Percentiles rank a stretch among this genome's conserved stretches.
Conservation (phyloP, 2,888 invertebrate genomes). For the Eudasyphora cyanicolor region DNA sequence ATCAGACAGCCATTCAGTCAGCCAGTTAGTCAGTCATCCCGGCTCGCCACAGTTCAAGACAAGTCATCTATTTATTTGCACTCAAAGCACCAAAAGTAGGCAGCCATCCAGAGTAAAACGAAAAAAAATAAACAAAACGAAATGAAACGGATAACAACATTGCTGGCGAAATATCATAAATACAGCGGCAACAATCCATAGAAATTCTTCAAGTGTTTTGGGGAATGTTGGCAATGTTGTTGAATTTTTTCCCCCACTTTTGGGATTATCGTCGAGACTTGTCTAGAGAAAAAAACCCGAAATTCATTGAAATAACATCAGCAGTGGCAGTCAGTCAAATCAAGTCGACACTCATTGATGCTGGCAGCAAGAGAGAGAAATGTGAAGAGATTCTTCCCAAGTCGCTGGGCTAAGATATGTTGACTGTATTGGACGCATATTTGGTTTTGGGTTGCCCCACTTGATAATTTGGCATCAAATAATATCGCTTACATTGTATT, state of each 20-base stretch:
- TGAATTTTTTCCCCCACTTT: background rate
- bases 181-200: background rate
- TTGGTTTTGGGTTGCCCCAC: slow-evolving; percentile 49
- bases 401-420: background rate
- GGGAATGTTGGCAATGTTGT: slow-evolving; percentile 58
- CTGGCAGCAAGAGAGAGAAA: background rate
- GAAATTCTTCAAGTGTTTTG: slow-evolving; percentile 59
- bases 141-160: slow-evolving; percentile 25
- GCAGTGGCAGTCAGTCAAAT: slow-evolving; percentile 30
- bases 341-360: too few species aligned
- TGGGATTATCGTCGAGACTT: slow-evolving; percentile 13
- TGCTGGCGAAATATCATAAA: background rate
- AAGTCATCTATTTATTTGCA: slow-evolving; percentile 47
- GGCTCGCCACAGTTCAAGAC: slow-evolving; percentile 41
- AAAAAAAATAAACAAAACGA: slow-evolving; percentile 27
- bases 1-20: background rate
- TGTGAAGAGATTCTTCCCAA: background rate
- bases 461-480: slow-evolving; percentile 68
- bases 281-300: background rate
- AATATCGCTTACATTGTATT: slow-evolving; percentile 66
- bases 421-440: background rate
- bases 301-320: slow-evolving; percentile 36
- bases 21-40: slow-evolving; percentile 25
- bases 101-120: too few species aligned
- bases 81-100: slow-evolving; percentile 31